Base-by-base conservation (phyloP, 2,888 invertebrate species). In the Acleris cristana region DNA sequence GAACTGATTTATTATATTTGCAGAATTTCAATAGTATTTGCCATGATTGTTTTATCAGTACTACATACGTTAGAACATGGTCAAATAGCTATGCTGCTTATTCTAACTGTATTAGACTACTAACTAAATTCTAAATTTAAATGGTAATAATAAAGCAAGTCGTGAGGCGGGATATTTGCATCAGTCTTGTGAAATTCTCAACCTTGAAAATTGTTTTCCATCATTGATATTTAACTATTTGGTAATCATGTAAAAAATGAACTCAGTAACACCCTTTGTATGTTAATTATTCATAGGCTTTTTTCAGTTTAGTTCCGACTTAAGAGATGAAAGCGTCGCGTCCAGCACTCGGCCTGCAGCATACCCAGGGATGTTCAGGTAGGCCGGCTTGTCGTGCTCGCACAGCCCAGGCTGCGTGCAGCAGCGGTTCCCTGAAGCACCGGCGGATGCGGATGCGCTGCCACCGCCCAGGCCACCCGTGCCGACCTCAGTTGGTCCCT, bases 111-210 rank as follows among this genome's bases (percentile, higher is more conserved):
- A 80, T 86, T 83, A 83, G 81, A 81, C 86, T 90, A 89, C 77
- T 76, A 86, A 84, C 87, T 91, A 90, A 87, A 86, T 73, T 79
- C 87, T 91, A 88, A 85, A 83, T 88, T 86, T 90, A 89, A 88
- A 89, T 92, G 92, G 92, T 92, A 92, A 92, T 91, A 89, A 92
- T 92, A 92, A 92, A 92, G 92, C 92, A 92, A 92, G 91, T 92
- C 86, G 89, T 92, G 92, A 92, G 92, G 92, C 92, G 92, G 92
- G 92, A 92, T 89, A 92, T 92, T 92, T 92, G 92, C 90, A 92
- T 92, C 92, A 92, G 92, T 92, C 92, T 92, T 92, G 92, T 92
- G 90, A 89, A 90, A 90, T 90, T 92, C 84, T 92, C 89, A 90
- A 87, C 86, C 83, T 84, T 88, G 89, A 91, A 91, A 89, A 89